Evolutionary conservation across 2,113 vertebrate species (phyloP), one percentile per base, ranked within the genome.

Genomic region (Cinclus cinclus): DNA sequence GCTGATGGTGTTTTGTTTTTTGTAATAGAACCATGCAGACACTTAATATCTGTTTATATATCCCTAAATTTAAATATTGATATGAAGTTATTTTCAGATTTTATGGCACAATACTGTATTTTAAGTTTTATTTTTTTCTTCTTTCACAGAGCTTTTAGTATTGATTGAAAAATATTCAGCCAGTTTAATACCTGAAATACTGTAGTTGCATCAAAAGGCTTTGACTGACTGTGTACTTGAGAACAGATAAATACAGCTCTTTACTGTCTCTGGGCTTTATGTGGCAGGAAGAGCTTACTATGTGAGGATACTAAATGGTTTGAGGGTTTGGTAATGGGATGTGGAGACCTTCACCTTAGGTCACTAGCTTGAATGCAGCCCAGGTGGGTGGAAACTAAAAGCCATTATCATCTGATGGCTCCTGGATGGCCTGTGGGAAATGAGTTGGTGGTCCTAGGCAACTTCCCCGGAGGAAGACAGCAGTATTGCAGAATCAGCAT

Each of bases 311-410:
- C 75, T 71, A 88, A 96, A 89, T 90, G 94, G 76, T 87, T 91
- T 82, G 69, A 84, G 74, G 74, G 46, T 84, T 76, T 94, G 49
- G 47, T 96, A 96, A 97, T 97, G 93, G 95, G 67, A 96, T 94
- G 49, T 75, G 56, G 93, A 94, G 93, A 97, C 96, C 94, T 97
- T 97, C 95, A 96, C 96, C 96, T 95, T 89, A 94, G 96, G 96
- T 97, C 92, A 95, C 33, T 71, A 56, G 90, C 89, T 62, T 92
- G 90, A 95, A 96, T 81, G 82, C 92, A 95, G 92, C 92, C 84
- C 96, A 95, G 95, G 93, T 95, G 95, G 92, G 95, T 94, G 92
- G 92, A 96, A 95, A 94, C 94, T 92, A 37, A 94, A 97, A 83
- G 63, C 87, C 69, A 96, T 97, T 97, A 97, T 92, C 60, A 94